A percentile compares a stretch with the other conserved stretches of the same genome.
phyloP scores from a whole-genome alignment of 1,140 invertebrate genomes.

The Zophobas atratus region DNA sequence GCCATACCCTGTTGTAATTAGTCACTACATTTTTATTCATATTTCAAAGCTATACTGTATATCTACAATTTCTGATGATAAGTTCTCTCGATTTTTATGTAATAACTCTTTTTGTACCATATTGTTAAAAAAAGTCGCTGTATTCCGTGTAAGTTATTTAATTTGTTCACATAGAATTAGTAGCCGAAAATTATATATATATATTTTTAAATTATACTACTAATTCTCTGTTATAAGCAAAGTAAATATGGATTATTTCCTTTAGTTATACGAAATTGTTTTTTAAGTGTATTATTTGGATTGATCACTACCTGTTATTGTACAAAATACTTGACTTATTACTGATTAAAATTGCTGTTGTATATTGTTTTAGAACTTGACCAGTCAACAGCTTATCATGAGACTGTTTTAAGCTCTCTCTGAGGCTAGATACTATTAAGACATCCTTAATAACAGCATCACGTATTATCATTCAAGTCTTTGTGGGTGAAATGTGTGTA shows the following conservation, averaged over 20 bases:
- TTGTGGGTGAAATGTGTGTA: slow-evolving; percentile 23
- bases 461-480: slow-evolving; percentile 15
- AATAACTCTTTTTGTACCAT: slow-evolving; percentile 41
- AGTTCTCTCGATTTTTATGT: slow-evolving; percentile 44
- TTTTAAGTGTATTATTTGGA: slow-evolving; percentile 38
- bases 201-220: slow-evolving; percentile 47
- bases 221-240: slow-evolving; percentile 43
- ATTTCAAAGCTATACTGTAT: slow-evolving; percentile 36
- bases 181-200: slow-evolving; percentile 29
- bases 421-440: slow-evolving; percentile 24
- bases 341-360: slow-evolving; percentile 45
- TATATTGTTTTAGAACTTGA: slow-evolving; percentile 42
- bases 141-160: slow-evolving; percentile 43
- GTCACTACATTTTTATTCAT: slow-evolving; percentile 43
- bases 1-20: slow-evolving; percentile 49
- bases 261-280: slow-evolving; percentile 28
- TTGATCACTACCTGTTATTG: slow-evolving; percentile 50
- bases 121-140: slow-evolving; percentile 46
- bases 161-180: slow-evolving; percentile 48
- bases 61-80: slow-evolving; percentile 27
- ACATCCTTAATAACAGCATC: slow-evolving; percentile 5
- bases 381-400: slow-evolving; percentile 48
- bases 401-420: slow-evolving; percentile 49
- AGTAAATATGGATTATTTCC: slow-evolving; percentile 36
- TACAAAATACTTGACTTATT: slow-evolving; percentile 47